Evolutionary conservation across 53 echinoderm and acorn worm genomes (phyloP).

Genomic region (Hippasteria phrygiana): DNA sequence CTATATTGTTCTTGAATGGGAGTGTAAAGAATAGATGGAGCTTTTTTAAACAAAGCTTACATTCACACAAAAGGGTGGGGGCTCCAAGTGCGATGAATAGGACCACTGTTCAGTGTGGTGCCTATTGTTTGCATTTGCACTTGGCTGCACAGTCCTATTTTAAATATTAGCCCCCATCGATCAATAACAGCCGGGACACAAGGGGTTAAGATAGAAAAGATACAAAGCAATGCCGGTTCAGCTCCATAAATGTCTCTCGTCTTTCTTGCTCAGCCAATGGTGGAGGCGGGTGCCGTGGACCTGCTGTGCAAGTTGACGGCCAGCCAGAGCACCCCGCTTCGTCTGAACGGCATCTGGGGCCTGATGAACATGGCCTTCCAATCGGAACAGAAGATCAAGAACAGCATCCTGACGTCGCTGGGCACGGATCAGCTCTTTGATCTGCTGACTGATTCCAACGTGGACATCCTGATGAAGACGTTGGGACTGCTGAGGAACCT

Average conservation of each 20-base stretch:
- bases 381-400: constrained; percentile 95
- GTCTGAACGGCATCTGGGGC: constrained; percentile 99
- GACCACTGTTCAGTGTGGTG: no score
- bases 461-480: constrained; percentile 97
- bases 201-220: neutral
- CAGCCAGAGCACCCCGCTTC: constrained; percentile 75
- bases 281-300: constrained; percentile 90
- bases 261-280: constrained; percentile 76
- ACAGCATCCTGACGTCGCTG: constrained; percentile 80
- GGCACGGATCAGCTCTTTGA: constrained; percentile 94
- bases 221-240: neutral
- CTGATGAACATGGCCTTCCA: constrained; percentile 99
- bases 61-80: no score
- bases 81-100: no score
- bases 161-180: no score
- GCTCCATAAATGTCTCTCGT: neutral
- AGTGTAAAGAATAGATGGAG: no score
- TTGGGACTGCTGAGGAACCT: constrained; percentile 93
- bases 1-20: no score
- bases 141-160: no score
- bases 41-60: no score
- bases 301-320: constrained; percentile 91
- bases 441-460: constrained; percentile 90
- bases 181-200: no score
- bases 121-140: no score